Percentiles rank a stretch among this genome's conserved stretches.
Conservation (phyloP, 2,797 vertebrate genomes). For the Balearica regulorum region DNA sequence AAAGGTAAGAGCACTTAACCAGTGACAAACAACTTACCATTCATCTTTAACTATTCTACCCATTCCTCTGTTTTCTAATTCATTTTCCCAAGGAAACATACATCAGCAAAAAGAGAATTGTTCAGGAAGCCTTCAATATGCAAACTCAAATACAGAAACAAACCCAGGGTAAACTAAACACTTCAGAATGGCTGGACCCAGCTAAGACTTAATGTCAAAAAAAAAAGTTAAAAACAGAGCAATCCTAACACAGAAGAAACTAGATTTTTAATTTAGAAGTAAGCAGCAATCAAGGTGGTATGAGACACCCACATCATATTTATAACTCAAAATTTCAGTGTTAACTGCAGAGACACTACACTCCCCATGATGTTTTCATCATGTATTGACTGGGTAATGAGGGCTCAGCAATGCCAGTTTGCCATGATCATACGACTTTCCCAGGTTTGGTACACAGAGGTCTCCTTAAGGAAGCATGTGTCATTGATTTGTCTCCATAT, state of each 20-base stretch:
- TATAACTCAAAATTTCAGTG: neutral
- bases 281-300: neutral
- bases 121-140: neutral
- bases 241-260: neutral
- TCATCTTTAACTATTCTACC: neutral
- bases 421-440: neutral
- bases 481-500: neutral
- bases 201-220: neutral
- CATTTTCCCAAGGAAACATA: neutral
- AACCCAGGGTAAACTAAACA: neutral
- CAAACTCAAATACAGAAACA: neutral
- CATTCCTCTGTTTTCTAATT: neutral
- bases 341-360: neutral
- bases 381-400: neutral
- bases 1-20: neutral
- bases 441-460: neutral
- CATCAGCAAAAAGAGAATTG: neutral
- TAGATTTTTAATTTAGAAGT: neutral
- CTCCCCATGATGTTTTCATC: neutral
- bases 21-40: neutral
- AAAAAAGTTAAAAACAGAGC: neutral
- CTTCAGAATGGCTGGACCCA: neutral
- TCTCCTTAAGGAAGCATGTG: neutral
- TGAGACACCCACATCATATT: neutral
- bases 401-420: neutral